These are phyloP conservation scores for Riparia riparia DNA, from an alignment of 2,113 vertebrate genomes.

Conservation along the genomic window DNA sequence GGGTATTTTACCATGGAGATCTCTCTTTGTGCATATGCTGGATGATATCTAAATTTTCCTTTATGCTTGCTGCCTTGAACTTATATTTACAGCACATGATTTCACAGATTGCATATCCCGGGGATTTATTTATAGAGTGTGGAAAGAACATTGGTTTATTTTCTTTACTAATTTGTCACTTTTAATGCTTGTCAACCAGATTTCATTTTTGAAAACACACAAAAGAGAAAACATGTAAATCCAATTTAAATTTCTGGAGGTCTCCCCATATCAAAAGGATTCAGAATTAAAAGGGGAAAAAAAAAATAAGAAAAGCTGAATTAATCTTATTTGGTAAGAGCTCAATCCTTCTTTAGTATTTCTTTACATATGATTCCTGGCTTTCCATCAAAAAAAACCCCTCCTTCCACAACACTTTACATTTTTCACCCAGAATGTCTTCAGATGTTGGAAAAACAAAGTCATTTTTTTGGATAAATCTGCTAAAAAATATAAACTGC, in stretches of 20 bases:
- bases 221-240: not conserved
- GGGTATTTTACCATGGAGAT: not conserved
- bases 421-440: not conserved
- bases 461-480: fast-evolving
- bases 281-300: not conserved
- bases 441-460: not conserved
- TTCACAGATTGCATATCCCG: not conserved
- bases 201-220: not conserved
- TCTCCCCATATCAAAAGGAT: not conserved
- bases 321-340: not conserved
- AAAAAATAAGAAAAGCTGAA: not conserved
- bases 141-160: not conserved
- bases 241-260: not conserved
- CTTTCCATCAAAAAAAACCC: not conserved
- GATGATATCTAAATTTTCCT: not conserved
- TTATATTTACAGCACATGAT: not conserved
- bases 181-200: not conserved
- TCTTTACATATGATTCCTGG: not conserved
- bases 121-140: not conserved
- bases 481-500: not conserved
- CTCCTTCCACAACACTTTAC: not conserved
- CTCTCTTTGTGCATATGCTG: not conserved
- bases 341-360: not conserved
- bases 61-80: not conserved
- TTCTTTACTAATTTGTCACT: constrained; percentile 17